Evolutionary conservation across 1,140 invertebrate genomes (phyloP).

Genomic region (Achatina immaculata): DNA sequence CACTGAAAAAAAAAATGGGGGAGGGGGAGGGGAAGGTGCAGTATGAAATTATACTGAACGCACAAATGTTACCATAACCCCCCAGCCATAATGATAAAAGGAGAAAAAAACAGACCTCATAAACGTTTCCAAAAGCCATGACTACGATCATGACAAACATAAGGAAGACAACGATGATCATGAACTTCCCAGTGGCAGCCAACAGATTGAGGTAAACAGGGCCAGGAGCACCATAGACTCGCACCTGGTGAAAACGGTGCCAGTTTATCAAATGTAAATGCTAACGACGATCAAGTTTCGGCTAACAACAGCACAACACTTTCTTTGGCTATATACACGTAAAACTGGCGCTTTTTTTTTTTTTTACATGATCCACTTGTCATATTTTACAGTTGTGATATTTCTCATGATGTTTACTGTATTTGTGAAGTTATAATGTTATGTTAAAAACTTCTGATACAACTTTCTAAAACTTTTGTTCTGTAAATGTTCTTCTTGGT

Average conservation of each 20-base stretch:
- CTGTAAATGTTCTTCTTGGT: no score
- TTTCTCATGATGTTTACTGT: no score
- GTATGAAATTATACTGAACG: no score
- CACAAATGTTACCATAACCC: no score
- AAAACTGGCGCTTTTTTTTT: neutral
- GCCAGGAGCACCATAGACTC: constrained; percentile 65
- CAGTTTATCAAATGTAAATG: neutral
- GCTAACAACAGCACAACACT: neutral
- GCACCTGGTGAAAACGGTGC: constrained; percentile 51
- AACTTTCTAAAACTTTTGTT: no score
- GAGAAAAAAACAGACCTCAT: constrained; percentile 23
- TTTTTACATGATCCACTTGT: no score
- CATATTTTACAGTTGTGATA: no score
- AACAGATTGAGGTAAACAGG: constrained; percentile 67
- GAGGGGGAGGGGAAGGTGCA: no score
- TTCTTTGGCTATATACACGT: neutral
- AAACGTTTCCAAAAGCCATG: constrained; percentile 67
- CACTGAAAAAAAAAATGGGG: no score
- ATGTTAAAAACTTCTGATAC: no score
- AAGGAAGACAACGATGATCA: constrained; percentile 66
- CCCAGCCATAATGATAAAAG: no score
- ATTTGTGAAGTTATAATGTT: no score
- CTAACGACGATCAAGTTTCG: neutral
- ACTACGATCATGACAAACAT: constrained; percentile 70
- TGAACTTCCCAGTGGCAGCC: constrained; percentile 66